A percentile compares a stretch with the other conserved stretches of the same genome.
Evolutionary conservation across 2,888 invertebrate species (phyloP).

Genomic region (Zygaena filipendulae): DNA sequence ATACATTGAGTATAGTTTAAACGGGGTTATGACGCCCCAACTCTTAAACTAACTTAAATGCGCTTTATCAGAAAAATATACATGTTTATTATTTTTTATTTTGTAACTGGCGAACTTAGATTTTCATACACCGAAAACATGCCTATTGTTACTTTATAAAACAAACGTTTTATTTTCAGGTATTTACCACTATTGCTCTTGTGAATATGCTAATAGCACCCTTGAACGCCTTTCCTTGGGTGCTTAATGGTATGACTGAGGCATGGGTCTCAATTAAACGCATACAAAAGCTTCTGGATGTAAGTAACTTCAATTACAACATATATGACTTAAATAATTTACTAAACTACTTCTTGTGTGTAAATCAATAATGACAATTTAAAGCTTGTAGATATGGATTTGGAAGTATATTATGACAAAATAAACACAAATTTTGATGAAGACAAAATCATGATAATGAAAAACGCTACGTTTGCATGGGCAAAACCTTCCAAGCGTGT

Average conservation of each 20-base stretch:
- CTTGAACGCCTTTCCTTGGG: conserved; percentile 98
- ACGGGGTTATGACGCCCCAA: no score
- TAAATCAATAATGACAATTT: conserved; percentile 14
- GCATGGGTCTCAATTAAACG: conserved; percentile 94
- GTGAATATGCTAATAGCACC: conserved; percentile 97
- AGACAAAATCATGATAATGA: conserved; percentile 68
- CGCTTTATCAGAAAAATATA: no score
- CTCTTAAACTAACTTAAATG: no score
- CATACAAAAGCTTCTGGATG: conserved; percentile 83
- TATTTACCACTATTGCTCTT: conserved; percentile 94
- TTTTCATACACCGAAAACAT: no score
- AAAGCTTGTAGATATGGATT: conserved; percentile 72
- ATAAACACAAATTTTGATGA: conserved; percentile 55
- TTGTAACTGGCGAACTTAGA: no score
- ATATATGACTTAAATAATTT: conserved; percentile 5
- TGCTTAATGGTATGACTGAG: conserved; percentile 94
- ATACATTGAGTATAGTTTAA: no score
- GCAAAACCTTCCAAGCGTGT: conserved; percentile 41
- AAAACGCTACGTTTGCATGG: conserved; percentile 72
- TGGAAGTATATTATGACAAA: conserved; percentile 71
- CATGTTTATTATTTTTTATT: conserved; percentile 1
- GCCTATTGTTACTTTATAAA: no score
- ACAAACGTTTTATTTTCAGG: conserved; percentile 36
- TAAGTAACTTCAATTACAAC: conserved; percentile 59
- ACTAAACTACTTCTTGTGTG: neutral